Conservation (phyloP, 2,797 vertebrate genomes). For the Sebastes oblongus region DNA sequence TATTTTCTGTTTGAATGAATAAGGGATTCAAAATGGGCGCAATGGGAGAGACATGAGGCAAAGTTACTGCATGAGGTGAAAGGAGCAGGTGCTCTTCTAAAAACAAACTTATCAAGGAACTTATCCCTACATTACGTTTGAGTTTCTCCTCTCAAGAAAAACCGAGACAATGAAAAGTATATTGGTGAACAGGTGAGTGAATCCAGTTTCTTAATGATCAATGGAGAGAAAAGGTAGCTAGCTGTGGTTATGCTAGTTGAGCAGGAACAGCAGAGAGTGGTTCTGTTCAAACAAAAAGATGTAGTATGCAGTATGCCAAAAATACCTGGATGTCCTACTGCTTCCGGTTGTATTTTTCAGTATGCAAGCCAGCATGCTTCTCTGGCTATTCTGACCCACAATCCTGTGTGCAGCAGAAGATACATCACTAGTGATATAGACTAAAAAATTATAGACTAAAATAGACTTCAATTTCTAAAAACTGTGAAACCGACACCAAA, state of each 20-base stretch:
- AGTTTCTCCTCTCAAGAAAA: background rate
- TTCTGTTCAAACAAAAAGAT: too few species aligned
- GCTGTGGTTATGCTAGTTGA: background rate
- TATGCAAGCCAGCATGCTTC: too few species aligned
- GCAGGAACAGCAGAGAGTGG: background rate
- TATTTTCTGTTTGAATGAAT: slow-evolving; percentile 1
- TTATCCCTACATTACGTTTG: background rate
- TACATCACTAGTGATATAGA: too few species aligned
- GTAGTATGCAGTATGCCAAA: too few species aligned
- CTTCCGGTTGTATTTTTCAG: too few species aligned
- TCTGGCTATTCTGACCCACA: background rate
- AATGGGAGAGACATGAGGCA: background rate
- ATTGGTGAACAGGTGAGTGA: background rate
- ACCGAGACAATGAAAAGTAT: background rate
- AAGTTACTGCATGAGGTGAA: background rate
- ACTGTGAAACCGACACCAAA: background rate
- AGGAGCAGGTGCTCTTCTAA: background rate
- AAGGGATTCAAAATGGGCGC: background rate
- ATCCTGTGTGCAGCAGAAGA: background rate
- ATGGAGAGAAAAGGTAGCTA: background rate
- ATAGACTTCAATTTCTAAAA: background rate
- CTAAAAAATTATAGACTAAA: too few species aligned
- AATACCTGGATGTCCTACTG: too few species aligned
- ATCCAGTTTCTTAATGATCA: background rate
- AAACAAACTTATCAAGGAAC: background rate